phyloP scores from a whole-genome alignment of 2,797 vertebrate species.

The Lepus oiostolus region DNA sequence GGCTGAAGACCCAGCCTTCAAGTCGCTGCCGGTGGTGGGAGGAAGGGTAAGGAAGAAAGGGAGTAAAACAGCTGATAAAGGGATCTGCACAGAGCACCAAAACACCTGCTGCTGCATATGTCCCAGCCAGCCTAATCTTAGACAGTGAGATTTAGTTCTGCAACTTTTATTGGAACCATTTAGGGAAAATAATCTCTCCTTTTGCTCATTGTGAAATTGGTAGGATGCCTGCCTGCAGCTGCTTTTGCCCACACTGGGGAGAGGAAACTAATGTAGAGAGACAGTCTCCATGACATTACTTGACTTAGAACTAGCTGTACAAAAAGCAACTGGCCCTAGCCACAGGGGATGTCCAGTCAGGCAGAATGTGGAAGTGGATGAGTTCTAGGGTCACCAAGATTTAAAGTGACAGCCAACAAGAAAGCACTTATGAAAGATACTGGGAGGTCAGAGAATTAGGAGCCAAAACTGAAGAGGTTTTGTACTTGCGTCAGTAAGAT shows the following conservation, averaged over 20 bases:
- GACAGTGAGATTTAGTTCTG: not conserved
- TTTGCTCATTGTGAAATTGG: slow-evolving; percentile 2
- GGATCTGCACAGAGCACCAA: not conserved
- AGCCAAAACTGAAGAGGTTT: slow-evolving; percentile 49
- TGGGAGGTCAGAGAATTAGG: not conserved
- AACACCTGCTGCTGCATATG: not conserved
- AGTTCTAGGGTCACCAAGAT: not conserved
- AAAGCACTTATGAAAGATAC: not conserved
- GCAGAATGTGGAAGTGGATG: not conserved
- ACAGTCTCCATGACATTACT: not conserved
- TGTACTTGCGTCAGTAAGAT: not conserved
- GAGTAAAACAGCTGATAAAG: not conserved
- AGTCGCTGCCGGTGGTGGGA: not conserved
- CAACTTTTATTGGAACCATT: not conserved
- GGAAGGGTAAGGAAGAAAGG: not conserved
- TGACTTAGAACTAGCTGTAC: not conserved
- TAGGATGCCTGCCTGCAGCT: not conserved
- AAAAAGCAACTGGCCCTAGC: not conserved
- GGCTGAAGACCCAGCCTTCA: not conserved
- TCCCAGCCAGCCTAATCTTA: not conserved
- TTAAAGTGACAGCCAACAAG: slow-evolving; percentile 19
- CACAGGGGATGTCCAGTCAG: not conserved
- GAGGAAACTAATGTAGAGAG: not conserved
- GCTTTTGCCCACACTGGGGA: not conserved
- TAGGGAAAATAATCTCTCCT: slow-evolving; percentile 36